Base-by-base conservation (phyloP, 2,888 invertebrate genomes). In the Serrognathus titanus region DNA sequence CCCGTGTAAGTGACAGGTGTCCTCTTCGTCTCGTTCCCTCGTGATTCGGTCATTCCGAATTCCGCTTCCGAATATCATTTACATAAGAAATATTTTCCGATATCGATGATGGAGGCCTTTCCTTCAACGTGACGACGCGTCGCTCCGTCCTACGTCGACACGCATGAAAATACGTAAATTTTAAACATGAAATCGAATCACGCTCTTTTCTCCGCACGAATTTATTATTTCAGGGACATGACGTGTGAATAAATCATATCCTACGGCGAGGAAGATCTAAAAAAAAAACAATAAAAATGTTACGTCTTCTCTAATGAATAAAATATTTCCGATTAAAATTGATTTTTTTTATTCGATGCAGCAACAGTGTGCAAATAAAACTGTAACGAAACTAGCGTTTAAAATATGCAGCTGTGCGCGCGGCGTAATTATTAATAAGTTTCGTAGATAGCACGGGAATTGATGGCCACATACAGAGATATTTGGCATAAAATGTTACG, bases 401-500 rank as follows among this genome's bases (percentile, higher is more conserved):
- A 10, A 43, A 43, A 43, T 43, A 43, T 11, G 40, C 20, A 11
- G 16, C 12, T 13, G 16, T 13, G 43, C 49, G 61, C 63, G 58
- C 59, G 53, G 62, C 53, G 55, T 64, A 65, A 66, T 63, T 63
- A 58, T 62, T 59, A 64, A 66, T 68, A 67, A 63, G 59, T 64
- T 65, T 63, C 59, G 61, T 60, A 58, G 52, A 55, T 61, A 59
- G 62, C 63, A 59, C 62, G 62, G 61, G 65, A 66, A 65, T 65
- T 65, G 63, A 61, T 57, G 63, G 62, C 65, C 62, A 54, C 67
- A 65, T 62, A 65, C 55, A 41, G 67, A 40, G 67, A 65, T 68
- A 68, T 68, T 68, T 67, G 65, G 65, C 66, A 65, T 68, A 66
- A 68, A 68, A 68, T 62, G 66, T 66, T 66, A 67, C 65, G 68